phyloP scores from a whole-genome alignment of 2,113 vertebrate genomes.

The Corythornis vintsioides region DNA sequence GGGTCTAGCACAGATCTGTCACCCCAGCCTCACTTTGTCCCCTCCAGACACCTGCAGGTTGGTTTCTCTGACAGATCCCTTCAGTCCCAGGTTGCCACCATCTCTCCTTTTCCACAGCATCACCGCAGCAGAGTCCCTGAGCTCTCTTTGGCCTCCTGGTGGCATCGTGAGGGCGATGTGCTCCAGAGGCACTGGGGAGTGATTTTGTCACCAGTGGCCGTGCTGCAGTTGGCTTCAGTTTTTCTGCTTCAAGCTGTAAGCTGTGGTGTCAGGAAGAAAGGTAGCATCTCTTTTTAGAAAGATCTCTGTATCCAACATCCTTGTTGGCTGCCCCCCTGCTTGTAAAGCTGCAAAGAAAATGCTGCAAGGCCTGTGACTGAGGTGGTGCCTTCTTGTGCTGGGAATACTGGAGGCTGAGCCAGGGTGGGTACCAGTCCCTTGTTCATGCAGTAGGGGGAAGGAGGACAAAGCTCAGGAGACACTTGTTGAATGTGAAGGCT shows the following conservation, averaged over 20 bases:
- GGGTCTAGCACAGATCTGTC: not conserved
- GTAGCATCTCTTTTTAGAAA: too few relatives aligned
- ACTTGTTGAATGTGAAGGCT: not conserved
- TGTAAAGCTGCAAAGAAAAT: too few relatives aligned
- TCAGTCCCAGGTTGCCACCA: not conserved
- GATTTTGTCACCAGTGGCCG: not conserved
- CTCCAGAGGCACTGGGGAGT: not conserved
- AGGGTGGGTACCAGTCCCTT: fast-evolving
- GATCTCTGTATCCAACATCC: too few relatives aligned
- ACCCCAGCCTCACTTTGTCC: not conserved
- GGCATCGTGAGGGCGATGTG: not conserved
- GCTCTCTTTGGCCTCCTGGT: not conserved
- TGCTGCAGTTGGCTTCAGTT: not conserved
- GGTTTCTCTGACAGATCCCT: not conserved
- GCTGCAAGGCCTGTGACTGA: too few relatives aligned
- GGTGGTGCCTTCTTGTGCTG: not conserved
- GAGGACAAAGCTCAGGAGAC: not conserved
- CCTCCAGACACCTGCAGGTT: not conserved
- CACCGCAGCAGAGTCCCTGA: not conserved
- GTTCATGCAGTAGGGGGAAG: not conserved
- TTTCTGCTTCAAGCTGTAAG: too few relatives aligned
- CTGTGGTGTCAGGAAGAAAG: too few relatives aligned
- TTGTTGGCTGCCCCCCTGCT: too few relatives aligned
- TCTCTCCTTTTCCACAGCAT: not conserved
- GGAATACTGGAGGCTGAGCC: not conserved